These are phyloP conservation scores for Eretmochelys imbricata DNA, from an alignment of 2,113 vertebrate species.

Conservation along the genomic window DNA sequence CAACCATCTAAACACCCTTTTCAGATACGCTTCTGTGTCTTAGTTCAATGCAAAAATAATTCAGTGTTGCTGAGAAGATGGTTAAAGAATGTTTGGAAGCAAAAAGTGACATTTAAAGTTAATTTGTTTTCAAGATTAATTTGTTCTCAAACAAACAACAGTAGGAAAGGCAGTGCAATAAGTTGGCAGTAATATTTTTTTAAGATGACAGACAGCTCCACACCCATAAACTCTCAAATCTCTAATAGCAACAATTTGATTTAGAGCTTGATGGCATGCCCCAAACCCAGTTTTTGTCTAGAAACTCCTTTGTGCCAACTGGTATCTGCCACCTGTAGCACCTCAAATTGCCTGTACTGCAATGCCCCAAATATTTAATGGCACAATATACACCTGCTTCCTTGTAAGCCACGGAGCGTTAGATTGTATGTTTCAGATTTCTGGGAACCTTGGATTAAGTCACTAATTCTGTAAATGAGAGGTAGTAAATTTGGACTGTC, in stretches of 20 bases:
- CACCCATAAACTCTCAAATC: accelerated
- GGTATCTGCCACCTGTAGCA: background rate
- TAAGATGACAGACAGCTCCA: background rate
- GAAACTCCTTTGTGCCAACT: accelerated
- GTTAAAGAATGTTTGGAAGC: slow-evolving; percentile 8
- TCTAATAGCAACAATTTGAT: background rate
- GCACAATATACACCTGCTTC: background rate
- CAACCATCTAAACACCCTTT: background rate
- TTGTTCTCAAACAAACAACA: background rate
- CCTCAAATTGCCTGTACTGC: background rate
- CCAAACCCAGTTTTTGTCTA: background rate
- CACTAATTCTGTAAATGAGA: background rate
- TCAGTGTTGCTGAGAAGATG: slow-evolving; percentile 21
- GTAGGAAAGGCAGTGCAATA: background rate
- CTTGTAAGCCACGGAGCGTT: background rate
- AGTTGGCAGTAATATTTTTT: background rate
- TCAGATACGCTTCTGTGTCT: background rate
- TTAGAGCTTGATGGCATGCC: accelerated
- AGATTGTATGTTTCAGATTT: background rate
- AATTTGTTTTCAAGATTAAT: slow-evolving; percentile 21
- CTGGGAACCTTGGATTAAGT: background rate
- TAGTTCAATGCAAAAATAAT: background rate
- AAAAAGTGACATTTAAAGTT: slow-evolving; percentile 3
- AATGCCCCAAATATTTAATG: background rate
- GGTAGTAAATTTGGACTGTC: background rate